Evolutionary conservation across 1,140 invertebrate genomes (phyloP).

Genomic region (Drosophila erecta): DNA sequence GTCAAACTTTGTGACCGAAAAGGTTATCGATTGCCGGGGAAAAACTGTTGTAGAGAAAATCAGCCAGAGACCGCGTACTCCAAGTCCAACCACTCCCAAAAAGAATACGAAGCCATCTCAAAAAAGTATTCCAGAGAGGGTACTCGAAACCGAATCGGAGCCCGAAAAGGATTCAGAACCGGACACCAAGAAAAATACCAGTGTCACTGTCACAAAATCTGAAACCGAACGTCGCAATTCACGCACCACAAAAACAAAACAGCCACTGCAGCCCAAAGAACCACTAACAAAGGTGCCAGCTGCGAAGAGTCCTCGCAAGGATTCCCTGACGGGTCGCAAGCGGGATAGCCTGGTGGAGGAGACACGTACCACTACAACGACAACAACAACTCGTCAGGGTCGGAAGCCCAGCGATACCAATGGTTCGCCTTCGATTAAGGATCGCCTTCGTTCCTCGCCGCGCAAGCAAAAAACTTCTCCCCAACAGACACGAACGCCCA

Average conservation of each 20-base stretch:
- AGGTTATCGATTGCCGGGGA: constrained; percentile 54
- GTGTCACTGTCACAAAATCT: constrained; percentile 13
- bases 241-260: constrained; percentile 45
- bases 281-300: constrained; percentile 15
- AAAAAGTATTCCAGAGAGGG: constrained; percentile 3
- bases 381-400: constrained; percentile 17
- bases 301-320: constrained; percentile 56
- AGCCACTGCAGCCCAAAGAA: constrained; percentile 8
- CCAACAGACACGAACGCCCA: constrained; percentile 19
- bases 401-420: constrained; percentile 41
- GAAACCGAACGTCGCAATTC: constrained; percentile 61
- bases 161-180: constrained; percentile 41
- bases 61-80: constrained; percentile 13
- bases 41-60: constrained; percentile 40
- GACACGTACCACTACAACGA: constrained; percentile 44
- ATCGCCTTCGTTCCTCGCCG: constrained; percentile 72
- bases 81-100: constrained; percentile 10
- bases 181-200: constrained; percentile 33
- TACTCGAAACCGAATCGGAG: constrained; percentile 4
- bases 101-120: not conserved
- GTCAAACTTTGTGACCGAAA: constrained; percentile 57
- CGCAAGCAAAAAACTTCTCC: constrained; percentile 57
- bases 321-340: constrained; percentile 49
- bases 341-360: constrained; percentile 59
- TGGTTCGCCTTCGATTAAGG: constrained; percentile 55